These are phyloP conservation scores for Cynodonichthys magdalenae DNA, from an alignment of 2,797 vertebrate species.

Conservation along the genomic window DNA sequence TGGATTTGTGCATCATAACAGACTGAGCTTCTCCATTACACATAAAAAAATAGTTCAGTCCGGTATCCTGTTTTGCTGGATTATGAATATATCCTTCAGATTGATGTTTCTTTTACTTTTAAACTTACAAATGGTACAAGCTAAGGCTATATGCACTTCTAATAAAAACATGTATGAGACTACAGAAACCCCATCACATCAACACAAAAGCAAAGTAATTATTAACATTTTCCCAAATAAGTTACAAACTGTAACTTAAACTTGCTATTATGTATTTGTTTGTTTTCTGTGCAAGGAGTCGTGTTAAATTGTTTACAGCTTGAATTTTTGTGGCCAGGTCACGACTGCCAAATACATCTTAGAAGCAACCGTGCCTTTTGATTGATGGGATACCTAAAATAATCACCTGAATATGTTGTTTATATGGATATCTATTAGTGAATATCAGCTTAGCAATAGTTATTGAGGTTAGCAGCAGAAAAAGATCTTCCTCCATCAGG, in stretches of 20 bases:
- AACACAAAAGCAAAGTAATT: too few species aligned
- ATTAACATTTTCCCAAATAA: background rate
- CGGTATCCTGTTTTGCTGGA: too few species aligned
- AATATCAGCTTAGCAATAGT: background rate
- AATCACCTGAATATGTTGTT: background rate
- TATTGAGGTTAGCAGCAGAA: background rate
- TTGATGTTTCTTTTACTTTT: too few species aligned
- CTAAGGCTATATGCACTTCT: too few species aligned
- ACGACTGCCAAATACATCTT: too few species aligned
- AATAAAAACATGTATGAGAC: too few species aligned
- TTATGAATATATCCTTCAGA: too few species aligned
- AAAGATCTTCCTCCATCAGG: conserved; percentile 5
- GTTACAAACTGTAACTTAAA: background rate
- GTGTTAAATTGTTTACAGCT: too few species aligned
- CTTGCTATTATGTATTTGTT: background rate
- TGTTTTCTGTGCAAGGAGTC: too few species aligned
- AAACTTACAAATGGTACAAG: too few species aligned
- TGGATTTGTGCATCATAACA: background rate
- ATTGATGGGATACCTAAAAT: background rate
- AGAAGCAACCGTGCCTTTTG: background rate
- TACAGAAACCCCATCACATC: background rate
- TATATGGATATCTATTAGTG: background rate
- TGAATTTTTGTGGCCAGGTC: background rate
- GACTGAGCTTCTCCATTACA: background rate
- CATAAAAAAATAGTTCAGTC: background rate